Evolutionary conservation across 2,797 vertebrate genomes (phyloP), one percentile per base, ranked within the genome.

Genomic region (Danio jaintianensis): DNA sequence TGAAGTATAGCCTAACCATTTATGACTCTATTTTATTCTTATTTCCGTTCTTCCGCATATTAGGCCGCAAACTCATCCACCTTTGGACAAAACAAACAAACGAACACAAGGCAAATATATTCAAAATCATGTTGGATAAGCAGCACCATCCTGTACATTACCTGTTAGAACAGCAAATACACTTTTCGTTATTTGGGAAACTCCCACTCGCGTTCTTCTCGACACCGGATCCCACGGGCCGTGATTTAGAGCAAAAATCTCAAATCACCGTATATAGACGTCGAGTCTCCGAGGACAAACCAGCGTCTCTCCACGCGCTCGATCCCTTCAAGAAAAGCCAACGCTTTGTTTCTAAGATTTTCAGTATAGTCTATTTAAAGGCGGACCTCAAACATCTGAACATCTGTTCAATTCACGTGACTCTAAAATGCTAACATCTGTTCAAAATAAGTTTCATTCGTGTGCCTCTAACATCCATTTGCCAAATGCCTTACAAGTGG

Each of bases 321-420:
- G 89, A 87, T 74, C 47, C 52, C 81, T 86, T 91, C 47, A 52
- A 87, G 58, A 80, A 85, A 85, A 81, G 43, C 50, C 71, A 81
- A 74, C n/a, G 50, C 78, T 81, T 83, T 83, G 78, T 74, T 82
- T 83, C 78, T 88, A 86, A 84, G 83, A 86, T 91, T 90, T 91
- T 89, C 75, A 89, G 87, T 43, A 88, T 75, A 80, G 85, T 89
- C n/a, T 88, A 89, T 92, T 90, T 87, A 89, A 89, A 92, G 92
- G 93, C 92, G 90, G 92, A 91, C 86, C 90, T 88, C 90, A 85
- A 29, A 83, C 88, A 90, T 90, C 92, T 93, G 90, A 91, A 96
- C 96, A 97, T 97, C 96, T 98, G 96, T 95, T 97, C 93, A 71
- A 84, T 95, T 95, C 96, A 97, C 94, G 95, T 97, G 96, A 97